These are phyloP conservation scores for Ophion ventricosus DNA, from an alignment of 2,888 invertebrate species.

Conservation along the genomic window DNA sequence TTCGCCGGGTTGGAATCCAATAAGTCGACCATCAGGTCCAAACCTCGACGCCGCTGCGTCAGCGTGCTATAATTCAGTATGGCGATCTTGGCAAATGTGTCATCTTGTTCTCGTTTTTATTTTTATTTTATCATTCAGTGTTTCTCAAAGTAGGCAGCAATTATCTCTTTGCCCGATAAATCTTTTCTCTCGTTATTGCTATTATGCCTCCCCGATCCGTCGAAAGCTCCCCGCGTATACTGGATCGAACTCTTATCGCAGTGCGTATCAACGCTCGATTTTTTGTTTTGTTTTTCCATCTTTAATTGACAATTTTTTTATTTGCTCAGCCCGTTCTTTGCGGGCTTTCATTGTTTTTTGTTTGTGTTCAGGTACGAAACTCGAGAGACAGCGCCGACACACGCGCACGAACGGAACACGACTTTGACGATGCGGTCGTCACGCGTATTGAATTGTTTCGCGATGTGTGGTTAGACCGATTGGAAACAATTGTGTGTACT, in stretches of 20 bases:
- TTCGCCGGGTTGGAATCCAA: constrained; percentile 45
- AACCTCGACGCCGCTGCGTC: not conserved
- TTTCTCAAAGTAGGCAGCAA: constrained; percentile 11
- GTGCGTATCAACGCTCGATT: constrained; percentile 14
- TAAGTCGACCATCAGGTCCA: constrained; percentile 23
- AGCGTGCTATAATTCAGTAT: not conserved
- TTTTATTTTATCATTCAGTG: not conserved
- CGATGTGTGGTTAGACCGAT: constrained; percentile 63
- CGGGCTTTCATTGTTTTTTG: constrained; percentile 8
- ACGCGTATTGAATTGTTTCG: constrained; percentile 43
- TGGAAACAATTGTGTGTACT: constrained; percentile 59
- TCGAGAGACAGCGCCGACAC: constrained; percentile 26
- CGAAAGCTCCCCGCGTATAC: constrained; percentile 6
- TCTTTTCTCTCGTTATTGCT: constrained; percentile 32
- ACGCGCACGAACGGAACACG: constrained; percentile 34
- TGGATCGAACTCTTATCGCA: constrained; percentile 17
- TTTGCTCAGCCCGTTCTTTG: constrained; percentile 27
- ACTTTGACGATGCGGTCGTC: constrained; percentile 21
- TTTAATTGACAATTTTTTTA: constrained; percentile 60
- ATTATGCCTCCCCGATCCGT: constrained; percentile 71
- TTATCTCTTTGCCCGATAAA: not conserved
- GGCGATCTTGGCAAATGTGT: not conserved
- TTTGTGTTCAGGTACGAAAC: constrained; percentile 59
- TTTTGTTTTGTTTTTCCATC: constrained; percentile 31
- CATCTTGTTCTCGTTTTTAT: not conserved